Evolutionary conservation across 2,797 vertebrate genomes (phyloP).

Genomic region (Syngnathus acus): DNA sequence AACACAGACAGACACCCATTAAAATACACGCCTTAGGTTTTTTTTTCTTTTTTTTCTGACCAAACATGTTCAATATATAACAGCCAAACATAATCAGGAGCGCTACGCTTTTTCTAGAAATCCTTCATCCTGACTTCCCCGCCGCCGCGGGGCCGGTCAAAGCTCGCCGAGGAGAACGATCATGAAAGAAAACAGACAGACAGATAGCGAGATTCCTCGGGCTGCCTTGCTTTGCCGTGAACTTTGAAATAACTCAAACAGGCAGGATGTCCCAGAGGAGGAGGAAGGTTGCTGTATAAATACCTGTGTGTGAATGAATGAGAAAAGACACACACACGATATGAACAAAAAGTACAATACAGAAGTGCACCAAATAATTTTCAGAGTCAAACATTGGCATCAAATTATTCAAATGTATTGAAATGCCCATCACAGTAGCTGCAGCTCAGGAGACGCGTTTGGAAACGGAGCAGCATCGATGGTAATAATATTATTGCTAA

Average conservation of each 20-base stretch:
- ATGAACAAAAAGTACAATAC: neutral
- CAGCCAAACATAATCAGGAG: conserved; percentile 4
- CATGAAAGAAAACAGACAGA: conserved; percentile 45
- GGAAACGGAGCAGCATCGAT: conserved; percentile 13
- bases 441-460: conserved; percentile 15
- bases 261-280: conserved; percentile 44
- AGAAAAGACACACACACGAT: neutral
- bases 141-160: conserved; percentile 28
- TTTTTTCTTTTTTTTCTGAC: neutral
- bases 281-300: conserved; percentile 27
- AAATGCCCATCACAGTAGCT: neutral
- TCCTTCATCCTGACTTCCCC: conserved; percentile 8
- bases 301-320: conserved; percentile 14
- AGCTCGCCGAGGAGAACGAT: conserved; percentile 41
- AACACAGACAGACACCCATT: conserved; percentile 2
- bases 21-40: neutral
- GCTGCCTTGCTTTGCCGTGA: conserved; percentile 49
- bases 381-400: neutral
- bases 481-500: conserved; percentile 30
- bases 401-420: neutral
- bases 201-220: conserved; percentile 40
- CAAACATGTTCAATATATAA: neutral
- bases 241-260: conserved; percentile 57
- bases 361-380: neutral
- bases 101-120: conserved; percentile 16